Base-by-base conservation (phyloP, 2,113 vertebrate species). In the Lipophrys pholis region DNA sequence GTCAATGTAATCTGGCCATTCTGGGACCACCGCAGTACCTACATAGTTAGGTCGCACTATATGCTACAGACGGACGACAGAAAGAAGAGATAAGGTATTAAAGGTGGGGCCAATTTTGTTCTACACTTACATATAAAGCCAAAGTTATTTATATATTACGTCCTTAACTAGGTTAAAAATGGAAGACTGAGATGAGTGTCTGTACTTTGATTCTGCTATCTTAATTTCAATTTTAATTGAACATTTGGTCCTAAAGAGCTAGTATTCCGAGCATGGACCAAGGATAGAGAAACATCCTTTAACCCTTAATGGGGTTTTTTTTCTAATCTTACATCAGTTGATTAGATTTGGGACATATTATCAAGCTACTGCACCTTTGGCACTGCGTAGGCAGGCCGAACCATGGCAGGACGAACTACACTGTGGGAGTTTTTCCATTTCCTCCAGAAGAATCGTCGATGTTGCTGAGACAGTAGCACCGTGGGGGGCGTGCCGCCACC, bases 21-120 rank as follows among this genome's bases (percentile, higher is more conserved):
- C 94, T 70, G 97, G 97, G 83, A 97, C 87, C 90, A 94, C 76
- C 86, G 93, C 94, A 93, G 93, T 94, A 90, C 92, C 93, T 83
- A 98, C 95, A 92, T 98, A 99, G 94, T 95, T 94, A 89, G 98
- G 97, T 85, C 93, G 96, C 93, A 95, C 95, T 91, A 99, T 97
- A 93, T 97, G 95, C 97, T 98, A 88, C 83, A 87, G 89, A 56
- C 40, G 81, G 89, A 30, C 21, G 15, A 6, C 66, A 36, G n/a
- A 62, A 39, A 73, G 15, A 8, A 54, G 21, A 30, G 11, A 76
- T 5, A 56, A 6, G 8, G 15, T 68, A 8, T 5, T 11, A 51
- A 53, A 3, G 45, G 9, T 43, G 30, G 8, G 21, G 41, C 35
- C 10, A 36, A 30, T 38, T 55, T 68, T 56, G 35, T 17, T 1